Evolutionary conservation across 2,888 invertebrate genomes (phyloP).

Genomic region (Pelosia muscerda): DNA sequence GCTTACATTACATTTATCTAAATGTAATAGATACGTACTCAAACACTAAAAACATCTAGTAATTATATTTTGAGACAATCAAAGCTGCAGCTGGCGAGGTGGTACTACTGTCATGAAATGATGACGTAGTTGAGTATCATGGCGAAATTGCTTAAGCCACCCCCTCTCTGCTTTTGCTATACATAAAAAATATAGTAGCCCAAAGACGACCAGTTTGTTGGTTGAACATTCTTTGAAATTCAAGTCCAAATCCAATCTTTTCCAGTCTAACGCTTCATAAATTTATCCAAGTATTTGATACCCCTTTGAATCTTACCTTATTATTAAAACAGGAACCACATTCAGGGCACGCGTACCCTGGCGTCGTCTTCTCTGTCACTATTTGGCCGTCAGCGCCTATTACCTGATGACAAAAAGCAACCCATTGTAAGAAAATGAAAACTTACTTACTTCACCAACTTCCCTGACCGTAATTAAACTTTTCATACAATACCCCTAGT

Average conservation of each 20-base stretch:
- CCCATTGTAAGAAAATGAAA: neutral
- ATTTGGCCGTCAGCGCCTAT: constrained; percentile 82
- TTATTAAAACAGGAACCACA: constrained; percentile 85
- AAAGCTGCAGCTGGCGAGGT: no score
- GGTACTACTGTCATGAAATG: neutral
- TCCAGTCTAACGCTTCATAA: no score
- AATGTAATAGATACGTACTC: no score
- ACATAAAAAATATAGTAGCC: no score
- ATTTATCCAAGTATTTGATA: neutral
- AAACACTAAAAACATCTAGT: no score
- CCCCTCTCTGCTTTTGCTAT: neutral
- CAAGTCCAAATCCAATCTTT: no score
- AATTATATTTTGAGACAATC: no score
- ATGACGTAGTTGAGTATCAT: neutral
- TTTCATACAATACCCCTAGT: no score
- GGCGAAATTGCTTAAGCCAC: neutral
- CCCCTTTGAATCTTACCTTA: constrained; percentile 64
- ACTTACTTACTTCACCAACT: no score
- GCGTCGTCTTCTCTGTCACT: constrained; percentile 74
- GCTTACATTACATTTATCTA: no score
- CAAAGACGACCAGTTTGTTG: no score
- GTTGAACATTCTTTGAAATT: no score
- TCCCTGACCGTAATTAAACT: neutral
- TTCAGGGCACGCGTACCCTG: constrained; percentile 81
- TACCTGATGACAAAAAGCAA: constrained; percentile 61